A percentile compares a stretch with the other conserved stretches of the same genome.
Conservation (phyloP, 2,888 invertebrate species). For the Drosophila prostipennis region DNA sequence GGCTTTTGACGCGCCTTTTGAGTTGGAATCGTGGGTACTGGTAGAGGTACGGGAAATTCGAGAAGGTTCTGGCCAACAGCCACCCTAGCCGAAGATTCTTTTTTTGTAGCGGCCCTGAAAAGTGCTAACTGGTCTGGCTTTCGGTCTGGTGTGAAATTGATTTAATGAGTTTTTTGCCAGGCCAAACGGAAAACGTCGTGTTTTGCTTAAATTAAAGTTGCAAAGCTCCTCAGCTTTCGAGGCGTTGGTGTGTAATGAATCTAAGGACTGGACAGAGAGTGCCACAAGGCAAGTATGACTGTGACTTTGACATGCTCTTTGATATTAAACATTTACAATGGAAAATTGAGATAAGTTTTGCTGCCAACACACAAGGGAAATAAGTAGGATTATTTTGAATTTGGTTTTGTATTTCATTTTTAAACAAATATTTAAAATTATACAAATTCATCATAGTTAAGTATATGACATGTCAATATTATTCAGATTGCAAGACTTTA, state of each 20-base stretch:
- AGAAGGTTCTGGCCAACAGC: background rate
- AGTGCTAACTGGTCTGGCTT: slow-evolving; percentile 37
- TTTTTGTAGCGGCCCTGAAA: slow-evolving; percentile 20
- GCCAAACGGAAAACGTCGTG: slow-evolving; percentile 19
- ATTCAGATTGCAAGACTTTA: too few relatives aligned
- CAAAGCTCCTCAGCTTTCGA: slow-evolving; percentile 19
- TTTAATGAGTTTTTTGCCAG: slow-evolving; percentile 43
- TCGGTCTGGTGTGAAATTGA: slow-evolving; percentile 55
- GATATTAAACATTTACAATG: slow-evolving; percentile 17
- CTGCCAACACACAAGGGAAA: background rate
- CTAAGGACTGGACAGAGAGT: slow-evolving; percentile 5
- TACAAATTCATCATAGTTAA: too few relatives aligned
- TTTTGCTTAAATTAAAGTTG: slow-evolving; percentile 40
- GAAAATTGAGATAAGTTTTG: slow-evolving; percentile 12
- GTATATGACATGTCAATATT: too few relatives aligned
- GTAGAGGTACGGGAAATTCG: background rate
- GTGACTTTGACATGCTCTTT: slow-evolving; percentile 46
- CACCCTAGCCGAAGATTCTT: slow-evolving; percentile 2
- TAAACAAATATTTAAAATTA: too few relatives aligned
- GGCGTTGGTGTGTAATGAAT: slow-evolving; percentile 43
- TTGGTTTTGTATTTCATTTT: too few relatives aligned
- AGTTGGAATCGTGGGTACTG: background rate
- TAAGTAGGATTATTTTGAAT: too few relatives aligned
- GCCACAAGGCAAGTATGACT: slow-evolving; percentile 23
- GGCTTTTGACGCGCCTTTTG: slow-evolving; percentile 40